Evolutionary conservation across 2,888 invertebrate species (phyloP).

Genomic region (Tetragonula carbonaria): DNA sequence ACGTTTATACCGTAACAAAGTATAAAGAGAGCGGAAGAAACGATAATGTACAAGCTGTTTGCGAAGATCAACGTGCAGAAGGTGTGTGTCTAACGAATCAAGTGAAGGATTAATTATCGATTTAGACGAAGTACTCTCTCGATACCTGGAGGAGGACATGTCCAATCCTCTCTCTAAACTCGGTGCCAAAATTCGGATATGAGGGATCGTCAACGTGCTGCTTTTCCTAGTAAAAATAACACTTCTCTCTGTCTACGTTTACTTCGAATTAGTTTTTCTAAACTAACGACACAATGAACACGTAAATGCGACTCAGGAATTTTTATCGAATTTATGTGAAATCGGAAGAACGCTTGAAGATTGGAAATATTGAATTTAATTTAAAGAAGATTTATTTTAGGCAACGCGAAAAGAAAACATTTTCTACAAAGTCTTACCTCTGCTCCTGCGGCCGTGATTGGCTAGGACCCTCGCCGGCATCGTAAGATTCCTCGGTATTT

Average conservation of each 20-base stretch:
- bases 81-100: constrained; percentile 40
- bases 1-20: too few species aligned
- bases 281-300: background rate
- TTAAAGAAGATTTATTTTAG: background rate
- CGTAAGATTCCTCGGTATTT: constrained; percentile 70
- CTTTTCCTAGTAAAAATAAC: constrained; percentile 85
- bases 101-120: constrained; percentile 22
- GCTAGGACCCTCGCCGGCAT: constrained; percentile 75
- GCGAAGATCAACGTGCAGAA: constrained; percentile 63
- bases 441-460: constrained; percentile 54
- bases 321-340: background rate
- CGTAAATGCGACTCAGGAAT: background rate
- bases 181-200: constrained; percentile 93
- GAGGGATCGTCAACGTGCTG: constrained; percentile 91
- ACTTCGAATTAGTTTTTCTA: constrained; percentile 28
- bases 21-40: background rate
- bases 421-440: constrained; percentile 72
- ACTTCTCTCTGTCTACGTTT: constrained; percentile 74
- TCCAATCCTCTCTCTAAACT: constrained; percentile 93
- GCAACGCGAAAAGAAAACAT: background rate
- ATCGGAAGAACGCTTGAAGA: too few species aligned
- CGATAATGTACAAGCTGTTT: constrained; percentile 8
- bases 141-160: constrained; percentile 83
- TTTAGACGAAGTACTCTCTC: constrained; percentile 55
- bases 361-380: background rate